Percentiles rank a stretch among this genome's conserved stretches.
These are phyloP conservation scores for Hemicordylus capensis DNA, from an alignment of 2,113 vertebrate genomes.

Conservation along the genomic window DNA sequence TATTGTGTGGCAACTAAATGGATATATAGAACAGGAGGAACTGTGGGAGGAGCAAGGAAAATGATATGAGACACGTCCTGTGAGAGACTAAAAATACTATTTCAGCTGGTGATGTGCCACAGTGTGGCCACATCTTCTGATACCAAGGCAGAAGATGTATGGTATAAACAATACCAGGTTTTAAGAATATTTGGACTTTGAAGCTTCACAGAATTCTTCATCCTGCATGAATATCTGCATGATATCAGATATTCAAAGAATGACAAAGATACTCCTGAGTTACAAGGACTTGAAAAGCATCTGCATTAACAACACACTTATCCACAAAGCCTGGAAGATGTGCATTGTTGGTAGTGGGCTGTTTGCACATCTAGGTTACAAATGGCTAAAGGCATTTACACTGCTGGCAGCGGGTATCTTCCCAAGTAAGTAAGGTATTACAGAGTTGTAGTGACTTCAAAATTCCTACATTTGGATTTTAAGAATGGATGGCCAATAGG, in stretches of 20 bases:
- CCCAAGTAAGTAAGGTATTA: neutral
- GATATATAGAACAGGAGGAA: neutral
- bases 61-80: neutral
- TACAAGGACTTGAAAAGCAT: neutral
- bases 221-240: neutral
- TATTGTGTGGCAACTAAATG: neutral
- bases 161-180: neutral
- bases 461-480: neutral
- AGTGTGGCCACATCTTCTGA: neutral
- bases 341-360: neutral
- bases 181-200: neutral
- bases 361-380: neutral
- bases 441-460: neutral
- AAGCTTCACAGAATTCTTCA: neutral
- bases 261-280: neutral
- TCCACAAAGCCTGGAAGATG: neutral
- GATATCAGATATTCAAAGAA: neutral
- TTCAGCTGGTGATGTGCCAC: neutral
- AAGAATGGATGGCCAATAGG: neutral
- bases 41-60: neutral
- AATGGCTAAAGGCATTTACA: neutral
- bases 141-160: neutral
- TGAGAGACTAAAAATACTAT: neutral
- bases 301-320: neutral
- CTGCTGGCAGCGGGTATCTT: neutral